Evolutionary conservation across 2,797 vertebrate species (phyloP).

Genomic region (Catostomus latipinnis): DNA sequence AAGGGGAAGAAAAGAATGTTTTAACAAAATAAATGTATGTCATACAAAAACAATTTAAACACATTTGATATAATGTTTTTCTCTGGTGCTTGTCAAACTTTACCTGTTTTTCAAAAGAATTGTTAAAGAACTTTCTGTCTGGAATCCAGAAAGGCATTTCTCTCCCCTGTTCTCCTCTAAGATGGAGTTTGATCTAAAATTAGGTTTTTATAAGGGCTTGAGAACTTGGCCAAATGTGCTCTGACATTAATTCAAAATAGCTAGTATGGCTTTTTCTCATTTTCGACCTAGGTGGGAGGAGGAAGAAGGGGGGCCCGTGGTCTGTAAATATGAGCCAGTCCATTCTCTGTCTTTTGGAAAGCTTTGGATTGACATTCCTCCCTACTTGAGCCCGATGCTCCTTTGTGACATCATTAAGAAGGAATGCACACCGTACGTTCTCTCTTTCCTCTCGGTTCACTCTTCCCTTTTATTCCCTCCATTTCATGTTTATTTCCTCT

Average conservation of each 20-base stretch:
- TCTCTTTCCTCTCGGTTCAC: slow-evolving; percentile 16
- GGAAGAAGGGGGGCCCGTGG: not conserved
- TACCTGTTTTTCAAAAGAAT: slow-evolving; percentile 45
- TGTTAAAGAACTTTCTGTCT: slow-evolving; percentile 21
- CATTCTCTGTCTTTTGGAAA: slow-evolving; percentile 60
- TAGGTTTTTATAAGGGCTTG: slow-evolving; percentile 52
- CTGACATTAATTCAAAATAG: slow-evolving; percentile 61
- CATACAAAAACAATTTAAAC: not conserved
- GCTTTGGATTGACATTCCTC: slow-evolving; percentile 67
- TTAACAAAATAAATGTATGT: slow-evolving; percentile 15
- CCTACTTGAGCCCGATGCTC: slow-evolving; percentile 64
- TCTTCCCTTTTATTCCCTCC: slow-evolving; percentile 60
- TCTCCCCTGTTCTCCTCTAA: slow-evolving; percentile 35
- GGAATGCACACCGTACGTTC: slow-evolving; percentile 62
- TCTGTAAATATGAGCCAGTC: slow-evolving; percentile 62
- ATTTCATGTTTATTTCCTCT: slow-evolving; percentile 67
- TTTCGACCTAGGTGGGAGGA: slow-evolving; percentile 55
- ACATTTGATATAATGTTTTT: slow-evolving; percentile 20
- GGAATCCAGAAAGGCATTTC: slow-evolving; percentile 47
- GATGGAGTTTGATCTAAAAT: slow-evolving; percentile 56
- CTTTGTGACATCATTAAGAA: slow-evolving; percentile 72
- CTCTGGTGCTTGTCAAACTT: slow-evolving; percentile 22
- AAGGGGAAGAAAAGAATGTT: slow-evolving; percentile 6
- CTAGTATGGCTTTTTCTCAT: slow-evolving; percentile 25
- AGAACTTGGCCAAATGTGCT: slow-evolving; percentile 51